phyloP scores from a whole-genome alignment of 1,140 invertebrate species.

The Ceratoteleas bidentatus region DNA sequence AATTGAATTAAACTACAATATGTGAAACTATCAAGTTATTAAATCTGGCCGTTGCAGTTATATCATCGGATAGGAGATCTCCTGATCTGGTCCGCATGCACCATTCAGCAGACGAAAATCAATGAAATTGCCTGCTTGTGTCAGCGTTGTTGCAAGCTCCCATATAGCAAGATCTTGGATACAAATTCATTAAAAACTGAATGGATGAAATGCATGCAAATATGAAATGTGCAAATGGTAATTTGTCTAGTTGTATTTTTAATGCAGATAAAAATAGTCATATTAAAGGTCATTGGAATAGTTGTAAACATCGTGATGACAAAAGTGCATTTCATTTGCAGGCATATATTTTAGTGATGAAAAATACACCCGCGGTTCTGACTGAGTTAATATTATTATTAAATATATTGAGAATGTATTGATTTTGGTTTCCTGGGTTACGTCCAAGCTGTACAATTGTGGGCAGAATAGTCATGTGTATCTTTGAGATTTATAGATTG shows the following conservation, averaged over 20 bases:
- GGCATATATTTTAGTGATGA: neutral
- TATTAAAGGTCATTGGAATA: neutral
- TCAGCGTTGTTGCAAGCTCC: constrained; percentile 10
- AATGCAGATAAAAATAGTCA: too few species aligned
- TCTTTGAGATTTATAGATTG: too few species aligned
- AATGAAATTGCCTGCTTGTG: constrained; percentile 19
- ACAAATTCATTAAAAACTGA: neutral
- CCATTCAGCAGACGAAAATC: constrained; percentile 34
- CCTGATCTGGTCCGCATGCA: constrained; percentile 15
- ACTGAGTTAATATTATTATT: constrained; percentile 1
- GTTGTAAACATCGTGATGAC: neutral
- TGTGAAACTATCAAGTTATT: too few species aligned
- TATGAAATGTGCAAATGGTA: neutral
- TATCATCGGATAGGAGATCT: neutral
- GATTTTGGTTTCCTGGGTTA: constrained; percentile 32
- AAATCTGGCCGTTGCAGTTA: neutral
- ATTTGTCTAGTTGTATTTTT: too few species aligned
- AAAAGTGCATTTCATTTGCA: neutral
- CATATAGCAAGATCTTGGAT: neutral
- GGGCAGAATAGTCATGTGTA: too few species aligned
- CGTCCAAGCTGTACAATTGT: too few species aligned
- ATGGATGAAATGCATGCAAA: neutral
- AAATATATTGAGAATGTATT: constrained; percentile 40
- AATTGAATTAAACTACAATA: too few species aligned
- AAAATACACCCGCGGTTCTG: neutral